These are phyloP conservation scores for Chaetorhynchus papuensis DNA, from an alignment of 2,113 vertebrate species.

Conservation along the genomic window DNA sequence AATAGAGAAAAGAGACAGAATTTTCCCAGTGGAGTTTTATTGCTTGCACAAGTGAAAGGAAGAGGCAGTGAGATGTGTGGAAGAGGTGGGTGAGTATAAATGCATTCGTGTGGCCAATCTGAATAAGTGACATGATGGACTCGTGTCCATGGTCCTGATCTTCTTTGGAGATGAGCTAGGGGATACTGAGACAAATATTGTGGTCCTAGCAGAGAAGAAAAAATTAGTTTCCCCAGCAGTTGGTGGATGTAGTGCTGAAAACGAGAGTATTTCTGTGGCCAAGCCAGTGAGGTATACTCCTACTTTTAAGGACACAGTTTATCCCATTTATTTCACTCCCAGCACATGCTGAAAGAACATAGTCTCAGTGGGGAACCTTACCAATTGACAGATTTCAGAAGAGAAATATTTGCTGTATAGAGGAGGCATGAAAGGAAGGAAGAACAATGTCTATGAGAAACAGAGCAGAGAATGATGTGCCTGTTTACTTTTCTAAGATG, in stretches of 20 bases:
- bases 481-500: not conserved
- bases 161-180: not conserved
- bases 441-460: not conserved
- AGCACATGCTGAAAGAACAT: not conserved
- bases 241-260: not conserved
- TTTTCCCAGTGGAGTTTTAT: not conserved
- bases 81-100: not conserved
- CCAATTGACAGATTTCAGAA: slow-evolving; percentile 2
- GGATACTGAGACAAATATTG: not conserved
- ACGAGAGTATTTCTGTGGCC: not conserved
- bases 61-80: not conserved
- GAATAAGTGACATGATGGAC: not conserved
- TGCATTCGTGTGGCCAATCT: not conserved
- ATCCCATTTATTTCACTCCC: slow-evolving; percentile 1
- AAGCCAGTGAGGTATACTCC: not conserved
- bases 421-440: not conserved
- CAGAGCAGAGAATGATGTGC: not conserved
- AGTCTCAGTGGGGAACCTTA: not conserved
- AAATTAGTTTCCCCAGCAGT: not conserved
- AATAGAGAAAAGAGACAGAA: not conserved
- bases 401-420: not conserved
- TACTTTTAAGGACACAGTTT: not conserved
- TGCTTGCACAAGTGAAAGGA: not conserved
- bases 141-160: not conserved
- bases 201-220: not conserved